Conservation (phyloP, 2,113 vertebrate species). For the crab-eating macaque (Macaca fascicularis) region DNA sequence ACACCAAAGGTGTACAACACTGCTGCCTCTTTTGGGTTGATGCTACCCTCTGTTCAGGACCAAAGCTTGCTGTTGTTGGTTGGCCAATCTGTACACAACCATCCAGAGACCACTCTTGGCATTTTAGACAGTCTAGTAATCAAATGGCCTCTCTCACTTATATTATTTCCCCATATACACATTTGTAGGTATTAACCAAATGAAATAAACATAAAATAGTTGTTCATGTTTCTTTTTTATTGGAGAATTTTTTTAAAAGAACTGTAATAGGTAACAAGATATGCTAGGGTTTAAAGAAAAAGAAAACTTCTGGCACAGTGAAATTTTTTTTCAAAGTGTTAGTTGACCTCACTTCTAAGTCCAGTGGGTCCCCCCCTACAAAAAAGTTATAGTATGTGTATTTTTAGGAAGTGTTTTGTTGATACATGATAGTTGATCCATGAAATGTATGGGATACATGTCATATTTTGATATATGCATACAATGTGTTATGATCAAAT, state of each 20-base stretch:
- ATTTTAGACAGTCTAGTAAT: neutral
- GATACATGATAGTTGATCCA: neutral
- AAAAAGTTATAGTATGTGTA: neutral
- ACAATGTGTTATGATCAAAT: neutral
- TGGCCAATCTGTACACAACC: neutral
- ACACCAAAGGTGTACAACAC: rapidly evolving
- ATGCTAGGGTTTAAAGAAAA: neutral
- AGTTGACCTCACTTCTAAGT: neutral
- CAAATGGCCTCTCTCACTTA: neutral
- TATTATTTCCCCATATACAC: neutral
- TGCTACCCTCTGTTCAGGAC: neutral
- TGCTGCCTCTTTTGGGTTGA: neutral
- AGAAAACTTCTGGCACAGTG: neutral
- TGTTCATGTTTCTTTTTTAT: neutral
- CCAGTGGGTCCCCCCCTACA: neutral
- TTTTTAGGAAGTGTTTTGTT: neutral
- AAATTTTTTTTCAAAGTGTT: neutral
- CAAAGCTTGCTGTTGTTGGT: neutral
- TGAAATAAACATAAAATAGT: neutral
- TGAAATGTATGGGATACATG: neutral
- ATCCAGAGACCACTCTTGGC: no score
- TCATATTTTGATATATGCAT: neutral
- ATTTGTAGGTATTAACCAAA: neutral
- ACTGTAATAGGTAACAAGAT: neutral
- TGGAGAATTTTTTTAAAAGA: neutral